These are phyloP conservation scores for Himalopsyche japonica DNA, from an alignment of 2,888 invertebrate genomes.

Conservation along the genomic window DNA sequence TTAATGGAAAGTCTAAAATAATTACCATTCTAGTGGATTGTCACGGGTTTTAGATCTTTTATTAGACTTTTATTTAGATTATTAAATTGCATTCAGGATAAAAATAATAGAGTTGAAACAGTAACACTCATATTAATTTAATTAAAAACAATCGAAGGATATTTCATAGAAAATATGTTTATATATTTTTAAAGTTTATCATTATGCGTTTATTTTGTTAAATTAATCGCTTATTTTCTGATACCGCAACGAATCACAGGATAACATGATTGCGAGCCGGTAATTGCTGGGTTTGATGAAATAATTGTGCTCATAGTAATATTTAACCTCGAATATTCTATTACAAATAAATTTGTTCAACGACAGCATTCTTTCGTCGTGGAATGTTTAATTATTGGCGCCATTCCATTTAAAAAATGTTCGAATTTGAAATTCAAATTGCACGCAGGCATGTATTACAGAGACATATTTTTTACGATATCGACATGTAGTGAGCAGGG, in stretches of 20 bases:
- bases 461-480: background rate
- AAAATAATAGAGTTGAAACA: no score
- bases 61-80: no score
- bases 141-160: no score
- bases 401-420: background rate
- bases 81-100: no score
- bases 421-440: background rate
- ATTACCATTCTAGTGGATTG: no score
- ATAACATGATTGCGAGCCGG: background rate
- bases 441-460: background rate
- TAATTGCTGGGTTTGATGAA: background rate
- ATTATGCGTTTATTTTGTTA: no score
- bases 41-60: no score
- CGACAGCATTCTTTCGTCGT: background rate
- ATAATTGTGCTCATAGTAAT: background rate
- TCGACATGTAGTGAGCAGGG: background rate
- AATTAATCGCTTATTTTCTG: background rate
- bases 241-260: background rate
- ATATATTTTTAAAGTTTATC: no score
- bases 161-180: no score
- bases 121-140: no score
- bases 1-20: no score
- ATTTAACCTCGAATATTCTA: background rate
- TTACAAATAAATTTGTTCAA: background rate
- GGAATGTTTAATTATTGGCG: constrained; percentile 1